Percentiles rank a stretch among this genome's conserved stretches.
Evolutionary conservation across 2,113 vertebrate genomes (phyloP).

Genomic region (Brachyhypopomus occidentalis): DNA sequence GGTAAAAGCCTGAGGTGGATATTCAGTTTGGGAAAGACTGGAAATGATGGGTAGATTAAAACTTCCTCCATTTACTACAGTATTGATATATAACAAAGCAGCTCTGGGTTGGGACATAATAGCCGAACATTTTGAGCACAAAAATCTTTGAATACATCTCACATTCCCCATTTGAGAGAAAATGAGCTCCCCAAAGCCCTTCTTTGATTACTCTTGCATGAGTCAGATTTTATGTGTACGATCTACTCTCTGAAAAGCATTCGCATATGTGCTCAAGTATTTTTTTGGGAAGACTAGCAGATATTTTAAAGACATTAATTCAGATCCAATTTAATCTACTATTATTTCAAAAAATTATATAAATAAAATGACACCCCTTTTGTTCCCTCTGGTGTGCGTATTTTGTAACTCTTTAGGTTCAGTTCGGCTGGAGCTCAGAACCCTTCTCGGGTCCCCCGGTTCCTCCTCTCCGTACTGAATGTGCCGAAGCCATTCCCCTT

Average conservation of each 20-base stretch:
- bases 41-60: constrained; percentile 33
- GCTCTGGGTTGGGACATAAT: constrained; percentile 57
- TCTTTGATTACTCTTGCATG: constrained; percentile 5
- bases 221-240: constrained; percentile 18
- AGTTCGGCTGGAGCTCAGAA: background rate
- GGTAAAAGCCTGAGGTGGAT: constrained; percentile 35
- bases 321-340: constrained; percentile 9
- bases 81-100: constrained; percentile 52
- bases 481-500: constrained; percentile 15
- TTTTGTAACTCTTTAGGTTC: background rate
- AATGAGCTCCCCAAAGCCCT: constrained; percentile 25
- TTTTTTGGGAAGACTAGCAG: background rate
- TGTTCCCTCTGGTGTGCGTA: background rate
- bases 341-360: constrained; percentile 6
- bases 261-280: background rate
- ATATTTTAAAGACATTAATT: constrained; percentile 2
- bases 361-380: constrained; percentile 17
- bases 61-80: constrained; percentile 13
- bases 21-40: constrained; percentile 38
- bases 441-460: constrained; percentile 10
- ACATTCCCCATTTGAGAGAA: constrained; percentile 28
- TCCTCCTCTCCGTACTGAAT: constrained; percentile 4
- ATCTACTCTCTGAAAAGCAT: background rate
- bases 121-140: constrained; percentile 40
- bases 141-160: constrained; percentile 48